Evolutionary conservation across 2,888 invertebrate genomes (phyloP), one percentile per base, ranked within the genome.

Genomic region (Epistrophe grossulariae): DNA sequence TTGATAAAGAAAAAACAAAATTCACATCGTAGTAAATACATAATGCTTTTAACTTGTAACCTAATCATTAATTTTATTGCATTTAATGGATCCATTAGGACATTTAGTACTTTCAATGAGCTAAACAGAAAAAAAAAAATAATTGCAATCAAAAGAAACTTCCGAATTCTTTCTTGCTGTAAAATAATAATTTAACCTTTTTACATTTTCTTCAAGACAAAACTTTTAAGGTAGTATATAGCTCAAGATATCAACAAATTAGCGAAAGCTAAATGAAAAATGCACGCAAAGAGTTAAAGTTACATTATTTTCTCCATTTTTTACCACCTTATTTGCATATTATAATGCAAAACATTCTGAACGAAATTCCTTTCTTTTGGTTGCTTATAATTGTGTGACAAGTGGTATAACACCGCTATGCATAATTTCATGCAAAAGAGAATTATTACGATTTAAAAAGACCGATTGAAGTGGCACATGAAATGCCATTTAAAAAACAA

Each of bases 401-500:
- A 71, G 62, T 62, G 48, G 8, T 59, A 57, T 50, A 64, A 64
- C 28, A 64, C 40, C 74, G 70, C 48, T 35, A 45, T 79, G 60
- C 73, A 70, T 64, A 62, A 57, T 77, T 71, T 45, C 72, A 80
- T 77, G 80, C 40, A 52, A 1, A 68, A 28, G 31, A 24, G 35
- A 55, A 40, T 84, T 84, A 80, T 80, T 77, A 77, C 55, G 80
- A 80, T 84, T 72, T 66, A 17, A 60, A 66, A 68, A 40, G 11
- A 19, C 10, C 66, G 76, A 77, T 84, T 76, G 76, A 60, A 10
- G 66, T 50, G 52, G 24, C 40, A 60, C 84, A 80, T 77, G 80
- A 77, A 80, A 66, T 79, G 17, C n/a, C 72, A 77, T 84, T 84
- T 80, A 80, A 79, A 72, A 35, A 72, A 52, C 76, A 72, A 70